Conservation (phyloP, 2,888 invertebrate genomes). For the Orchesella flavescens region DNA sequence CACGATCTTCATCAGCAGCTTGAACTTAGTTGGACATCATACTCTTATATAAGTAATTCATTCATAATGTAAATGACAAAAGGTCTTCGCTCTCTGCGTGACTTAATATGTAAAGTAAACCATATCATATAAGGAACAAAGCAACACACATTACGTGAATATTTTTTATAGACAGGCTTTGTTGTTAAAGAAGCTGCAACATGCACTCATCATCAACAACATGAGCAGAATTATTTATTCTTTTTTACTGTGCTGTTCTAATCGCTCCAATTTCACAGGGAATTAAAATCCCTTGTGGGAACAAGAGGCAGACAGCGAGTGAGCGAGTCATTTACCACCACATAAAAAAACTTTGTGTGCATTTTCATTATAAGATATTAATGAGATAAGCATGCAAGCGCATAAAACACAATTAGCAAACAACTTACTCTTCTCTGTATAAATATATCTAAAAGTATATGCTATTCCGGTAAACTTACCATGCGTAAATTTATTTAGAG, state of each 20-base stretch:
- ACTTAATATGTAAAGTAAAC: slow-evolving; percentile 3
- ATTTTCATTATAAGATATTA: background rate
- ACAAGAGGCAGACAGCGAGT: background rate
- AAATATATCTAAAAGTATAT: too few species aligned
- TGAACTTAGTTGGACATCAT: background rate
- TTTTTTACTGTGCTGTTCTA: too few species aligned
- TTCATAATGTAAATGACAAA: background rate
- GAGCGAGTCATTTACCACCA: too few species aligned
- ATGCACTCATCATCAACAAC: too few species aligned
- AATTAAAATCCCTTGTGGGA: slow-evolving; percentile 37
- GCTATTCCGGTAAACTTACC: slow-evolving; percentile 5
- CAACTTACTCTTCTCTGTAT: too few species aligned
- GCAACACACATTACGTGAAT: too few species aligned
- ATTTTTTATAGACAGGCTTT: too few species aligned
- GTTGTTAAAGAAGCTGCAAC: too few species aligned
- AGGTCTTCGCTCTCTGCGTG: background rate
- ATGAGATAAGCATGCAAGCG: background rate
- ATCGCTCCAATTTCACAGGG: slow-evolving; percentile 51
- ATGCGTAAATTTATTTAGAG: background rate
- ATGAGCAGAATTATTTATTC: too few species aligned
- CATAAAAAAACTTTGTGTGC: background rate
- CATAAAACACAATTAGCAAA: slow-evolving; percentile 2
- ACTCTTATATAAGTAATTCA: background rate
- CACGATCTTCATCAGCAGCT: slow-evolving; percentile 22
- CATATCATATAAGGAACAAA: slow-evolving; percentile 2